These are phyloP conservation scores for Thalassoma bifasciatum DNA, from an alignment of 2,113 vertebrate genomes.

Conservation along the genomic window DNA sequence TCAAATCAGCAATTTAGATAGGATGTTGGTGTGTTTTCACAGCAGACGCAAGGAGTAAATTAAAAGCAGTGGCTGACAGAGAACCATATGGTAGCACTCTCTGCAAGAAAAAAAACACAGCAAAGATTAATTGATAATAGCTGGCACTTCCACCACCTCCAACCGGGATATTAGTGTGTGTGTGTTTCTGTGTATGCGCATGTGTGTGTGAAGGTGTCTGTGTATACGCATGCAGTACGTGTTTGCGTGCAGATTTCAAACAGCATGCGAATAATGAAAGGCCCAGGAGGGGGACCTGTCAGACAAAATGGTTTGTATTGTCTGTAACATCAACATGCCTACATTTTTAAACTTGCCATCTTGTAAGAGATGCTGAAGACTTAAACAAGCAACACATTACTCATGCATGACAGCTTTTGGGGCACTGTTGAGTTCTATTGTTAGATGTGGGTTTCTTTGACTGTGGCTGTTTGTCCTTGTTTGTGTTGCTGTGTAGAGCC, in stretches of 20 bases:
- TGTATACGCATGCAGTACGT: constrained; percentile 55
- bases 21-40: constrained; percentile 83
- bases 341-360: constrained; percentile 71
- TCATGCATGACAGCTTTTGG: constrained; percentile 66
- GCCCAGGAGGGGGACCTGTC: constrained; percentile 78
- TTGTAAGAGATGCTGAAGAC: constrained; percentile 68
- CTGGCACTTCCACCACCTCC: constrained; percentile 83
- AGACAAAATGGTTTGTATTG: constrained; percentile 76
- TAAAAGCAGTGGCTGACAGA: constrained; percentile 85
- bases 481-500: constrained; percentile 24
- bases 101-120: constrained; percentile 77
- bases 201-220: constrained; percentile 36
- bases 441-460: constrained; percentile 43
- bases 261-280: constrained; percentile 76
- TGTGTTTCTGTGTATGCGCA: constrained; percentile 10
- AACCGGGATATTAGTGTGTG: constrained; percentile 71
- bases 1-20: constrained; percentile 84
- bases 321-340: constrained; percentile 65
- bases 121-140: constrained; percentile 87
- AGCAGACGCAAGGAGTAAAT: constrained; percentile 84
- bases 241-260: constrained; percentile 76
- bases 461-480: constrained; percentile 38
- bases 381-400: constrained; percentile 78
- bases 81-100: constrained; percentile 84
- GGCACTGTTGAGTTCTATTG: constrained; percentile 53